Evolutionary conservation across 2,888 invertebrate genomes (phyloP).

Genomic region (Rhingia rostrata): DNA sequence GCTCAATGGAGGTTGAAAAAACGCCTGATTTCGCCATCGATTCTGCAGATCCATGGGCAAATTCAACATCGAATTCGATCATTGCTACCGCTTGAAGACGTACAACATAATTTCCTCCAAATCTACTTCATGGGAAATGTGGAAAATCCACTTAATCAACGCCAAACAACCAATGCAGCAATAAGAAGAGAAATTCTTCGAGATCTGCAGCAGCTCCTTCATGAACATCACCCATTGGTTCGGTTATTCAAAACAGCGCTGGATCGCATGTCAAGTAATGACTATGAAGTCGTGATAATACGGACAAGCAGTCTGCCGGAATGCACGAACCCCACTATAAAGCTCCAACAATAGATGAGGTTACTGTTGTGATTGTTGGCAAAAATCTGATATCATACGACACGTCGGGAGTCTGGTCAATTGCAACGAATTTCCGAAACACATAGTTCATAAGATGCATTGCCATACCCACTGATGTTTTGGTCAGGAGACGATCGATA

Average conservation of each 20-base stretch:
- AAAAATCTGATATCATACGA: slow-evolving; percentile 2
- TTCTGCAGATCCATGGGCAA: too few relatives aligned
- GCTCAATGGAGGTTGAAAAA: too few relatives aligned
- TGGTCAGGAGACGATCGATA: slow-evolving; percentile 17
- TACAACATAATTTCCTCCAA: too few relatives aligned
- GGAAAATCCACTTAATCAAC: too few relatives aligned
- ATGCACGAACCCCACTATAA: too few relatives aligned
- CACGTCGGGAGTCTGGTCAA: neutral
- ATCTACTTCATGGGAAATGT: too few relatives aligned
- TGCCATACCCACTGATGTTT: too few relatives aligned
- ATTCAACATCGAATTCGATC: too few relatives aligned
- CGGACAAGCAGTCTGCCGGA: slow-evolving; percentile 76
- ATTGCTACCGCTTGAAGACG: too few relatives aligned
- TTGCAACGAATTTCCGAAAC: slow-evolving; percentile 7
- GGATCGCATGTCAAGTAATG: slow-evolving; percentile 76
- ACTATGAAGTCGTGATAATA: slow-evolving; percentile 78
- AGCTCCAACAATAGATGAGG: too few relatives aligned
- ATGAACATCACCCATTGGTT: slow-evolving; percentile 76
- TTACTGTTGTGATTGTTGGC: too few relatives aligned
- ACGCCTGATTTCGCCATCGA: too few relatives aligned
- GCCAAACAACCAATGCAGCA: slow-evolving; percentile 57
- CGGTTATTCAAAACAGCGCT: slow-evolving; percentile 75
- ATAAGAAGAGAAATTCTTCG: slow-evolving; percentile 76
- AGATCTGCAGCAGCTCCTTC: slow-evolving; percentile 75
- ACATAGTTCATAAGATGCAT: slow-evolving; percentile 6